phyloP scores from a whole-genome alignment of 2,888 invertebrate species.

The Meliscaeva auricollis region DNA sequence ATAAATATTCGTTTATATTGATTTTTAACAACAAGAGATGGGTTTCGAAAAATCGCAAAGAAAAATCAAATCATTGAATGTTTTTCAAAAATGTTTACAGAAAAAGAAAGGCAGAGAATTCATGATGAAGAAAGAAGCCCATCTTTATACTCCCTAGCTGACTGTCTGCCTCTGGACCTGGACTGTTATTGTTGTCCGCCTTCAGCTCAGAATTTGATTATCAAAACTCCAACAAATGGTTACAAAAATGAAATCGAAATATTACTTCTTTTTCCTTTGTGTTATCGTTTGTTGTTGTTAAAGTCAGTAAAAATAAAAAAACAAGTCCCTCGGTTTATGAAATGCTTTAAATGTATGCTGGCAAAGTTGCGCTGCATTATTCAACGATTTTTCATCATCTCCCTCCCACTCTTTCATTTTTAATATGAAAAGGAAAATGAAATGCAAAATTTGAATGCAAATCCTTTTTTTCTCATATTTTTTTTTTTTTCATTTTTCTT shows the following conservation, averaged over 20 bases:
- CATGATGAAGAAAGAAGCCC: neutral
- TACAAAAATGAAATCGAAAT: conserved; percentile 12
- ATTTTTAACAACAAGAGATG: too few relatives aligned
- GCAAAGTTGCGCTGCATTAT: conserved; percentile 43
- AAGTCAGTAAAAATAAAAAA: neutral
- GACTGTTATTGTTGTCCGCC: conserved; percentile 1
- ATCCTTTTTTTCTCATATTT: conserved; percentile 17
- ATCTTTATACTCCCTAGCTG: neutral
- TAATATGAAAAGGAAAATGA: conserved; percentile 65
- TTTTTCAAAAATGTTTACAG: too few relatives aligned
- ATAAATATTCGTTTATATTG: too few relatives aligned
- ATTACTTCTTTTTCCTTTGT: neutral
- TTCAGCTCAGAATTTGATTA: conserved; percentile 33
- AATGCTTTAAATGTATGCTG: conserved; percentile 35
- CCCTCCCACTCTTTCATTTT: conserved; percentile 32
- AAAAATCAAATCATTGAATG: too few relatives aligned
- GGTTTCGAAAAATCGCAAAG: too few relatives aligned
- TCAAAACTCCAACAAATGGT: conserved; percentile 46
- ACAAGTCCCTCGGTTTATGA: neutral
- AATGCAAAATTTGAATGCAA: conserved; percentile 64
- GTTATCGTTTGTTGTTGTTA: conserved; percentile 5
- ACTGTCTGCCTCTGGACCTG: too few relatives aligned
- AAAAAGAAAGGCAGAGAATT: too few relatives aligned
- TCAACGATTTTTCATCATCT: conserved; percentile 17
- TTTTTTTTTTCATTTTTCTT: neutral